A percentile compares a stretch with the other conserved stretches of the same genome.
Evolutionary conservation across 2,797 vertebrate genomes (phyloP).

Genomic region (Cuculus canorus): DNA sequence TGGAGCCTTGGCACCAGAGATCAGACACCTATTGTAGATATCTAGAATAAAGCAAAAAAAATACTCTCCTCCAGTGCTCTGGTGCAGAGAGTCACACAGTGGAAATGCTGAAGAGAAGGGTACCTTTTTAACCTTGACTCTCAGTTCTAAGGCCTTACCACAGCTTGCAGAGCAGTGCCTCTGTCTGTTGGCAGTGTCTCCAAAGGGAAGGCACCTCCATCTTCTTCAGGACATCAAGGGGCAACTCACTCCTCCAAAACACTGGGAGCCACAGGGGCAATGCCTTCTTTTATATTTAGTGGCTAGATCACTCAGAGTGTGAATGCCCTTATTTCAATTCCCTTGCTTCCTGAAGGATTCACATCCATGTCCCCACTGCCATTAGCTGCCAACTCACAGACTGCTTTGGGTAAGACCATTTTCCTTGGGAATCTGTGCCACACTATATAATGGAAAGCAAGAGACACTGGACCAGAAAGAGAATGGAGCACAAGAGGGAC

Average conservation of each 20-base stretch:
- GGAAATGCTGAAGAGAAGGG: background rate
- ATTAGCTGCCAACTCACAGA: background rate
- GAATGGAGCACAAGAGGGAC: background rate
- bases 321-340: background rate
- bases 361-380: rapidly evolving
- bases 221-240: background rate
- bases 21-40: background rate
- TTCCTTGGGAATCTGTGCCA: background rate
- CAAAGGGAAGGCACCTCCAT: background rate
- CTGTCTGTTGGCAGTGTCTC: rapidly evolving
- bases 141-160: background rate
- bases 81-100: background rate
- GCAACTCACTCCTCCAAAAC: background rate
- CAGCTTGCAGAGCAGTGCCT: rapidly evolving
- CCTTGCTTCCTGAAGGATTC: background rate
- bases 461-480: background rate
- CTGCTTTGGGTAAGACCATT: background rate
- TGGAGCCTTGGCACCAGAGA: background rate
- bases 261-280: background rate
- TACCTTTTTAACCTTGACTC: background rate
- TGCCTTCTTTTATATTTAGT: background rate
- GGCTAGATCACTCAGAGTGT: background rate
- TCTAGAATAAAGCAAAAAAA: background rate
- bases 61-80: rapidly evolving
- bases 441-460: background rate